Conservation (phyloP, 2,113 vertebrate species). For the Barnardius zonarius region DNA sequence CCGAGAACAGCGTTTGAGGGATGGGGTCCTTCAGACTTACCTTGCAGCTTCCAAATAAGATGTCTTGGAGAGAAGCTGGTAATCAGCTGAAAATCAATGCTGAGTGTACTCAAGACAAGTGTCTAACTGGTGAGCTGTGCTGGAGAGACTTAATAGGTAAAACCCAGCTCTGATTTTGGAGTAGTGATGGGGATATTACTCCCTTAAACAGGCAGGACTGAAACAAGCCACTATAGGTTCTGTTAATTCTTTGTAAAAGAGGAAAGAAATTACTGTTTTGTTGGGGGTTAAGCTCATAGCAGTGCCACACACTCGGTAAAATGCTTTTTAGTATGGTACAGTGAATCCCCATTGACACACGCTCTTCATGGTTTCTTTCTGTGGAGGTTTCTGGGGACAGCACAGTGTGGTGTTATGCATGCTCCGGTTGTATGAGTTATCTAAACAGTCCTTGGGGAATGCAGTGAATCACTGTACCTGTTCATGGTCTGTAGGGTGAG, state of each 20-base stretch:
- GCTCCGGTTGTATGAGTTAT: not conserved
- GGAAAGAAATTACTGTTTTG: not conserved
- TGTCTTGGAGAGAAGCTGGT: not conserved
- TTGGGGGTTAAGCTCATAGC: not conserved
- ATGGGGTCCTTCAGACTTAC: not conserved
- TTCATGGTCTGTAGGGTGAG: not conserved
- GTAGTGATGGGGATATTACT: not conserved
- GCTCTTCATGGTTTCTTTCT: not conserved
- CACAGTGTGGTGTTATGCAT: not conserved
- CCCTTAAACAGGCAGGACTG: not conserved
- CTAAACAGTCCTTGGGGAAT: not conserved
- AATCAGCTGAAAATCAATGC: not conserved
- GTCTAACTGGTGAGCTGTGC: not conserved
- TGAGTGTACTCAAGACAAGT: not conserved
- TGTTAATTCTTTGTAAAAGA: not conserved
- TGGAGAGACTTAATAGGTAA: not conserved
- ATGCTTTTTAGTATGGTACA: not conserved
- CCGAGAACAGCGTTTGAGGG: not conserved
- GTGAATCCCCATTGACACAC: not conserved
- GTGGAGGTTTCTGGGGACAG: not conserved
- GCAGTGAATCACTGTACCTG: not conserved
- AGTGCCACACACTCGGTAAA: not conserved
- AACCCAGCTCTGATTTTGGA: not conserved
- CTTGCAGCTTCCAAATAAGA: not conserved
- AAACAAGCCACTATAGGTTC: not conserved